phyloP scores from a whole-genome alignment of 1,140 invertebrate genomes.

The Galendromus occidentalis region DNA sequence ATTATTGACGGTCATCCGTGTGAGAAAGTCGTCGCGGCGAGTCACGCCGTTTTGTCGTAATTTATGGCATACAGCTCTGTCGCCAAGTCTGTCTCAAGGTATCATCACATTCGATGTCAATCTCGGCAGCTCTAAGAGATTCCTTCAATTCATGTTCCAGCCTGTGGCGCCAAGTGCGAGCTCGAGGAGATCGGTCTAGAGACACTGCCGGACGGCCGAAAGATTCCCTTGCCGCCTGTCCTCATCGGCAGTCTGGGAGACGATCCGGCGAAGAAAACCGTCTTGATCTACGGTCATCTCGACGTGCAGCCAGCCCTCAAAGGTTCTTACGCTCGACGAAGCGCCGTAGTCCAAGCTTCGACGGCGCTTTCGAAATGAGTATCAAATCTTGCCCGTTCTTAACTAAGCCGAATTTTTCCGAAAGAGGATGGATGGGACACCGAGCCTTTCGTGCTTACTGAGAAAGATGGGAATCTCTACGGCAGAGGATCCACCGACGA shows the following conservation, averaged over 20 bases:
- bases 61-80: too few relatives aligned
- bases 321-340: constrained; percentile 24
- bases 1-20: too few relatives aligned
- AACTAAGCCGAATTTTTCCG: background rate
- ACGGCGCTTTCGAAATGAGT: too few relatives aligned
- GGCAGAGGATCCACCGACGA: constrained; percentile 84
- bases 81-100: background rate
- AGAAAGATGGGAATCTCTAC: constrained; percentile 73
- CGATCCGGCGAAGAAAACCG: constrained; percentile 55
- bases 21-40: too few relatives aligned
- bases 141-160: constrained; percentile 29
- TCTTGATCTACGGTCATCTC: constrained; percentile 88
- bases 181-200: constrained; percentile 55
- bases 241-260: constrained; percentile 62
- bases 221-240: constrained; percentile 63
- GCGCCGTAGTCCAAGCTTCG: background rate
- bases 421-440: constrained; percentile 82
- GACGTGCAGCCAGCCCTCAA: constrained; percentile 83
- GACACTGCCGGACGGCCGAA: constrained; percentile 45
- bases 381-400: too few relatives aligned
- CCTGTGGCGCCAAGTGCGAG: constrained; percentile 50
- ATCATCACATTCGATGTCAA: background rate
- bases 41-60: too few relatives aligned
- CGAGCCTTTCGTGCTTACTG: constrained; percentile 73
- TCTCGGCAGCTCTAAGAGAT: background rate